These are phyloP conservation scores for Halocaridina rubra DNA, from an alignment of 2,888 invertebrate genomes.

Conservation along the genomic window DNA sequence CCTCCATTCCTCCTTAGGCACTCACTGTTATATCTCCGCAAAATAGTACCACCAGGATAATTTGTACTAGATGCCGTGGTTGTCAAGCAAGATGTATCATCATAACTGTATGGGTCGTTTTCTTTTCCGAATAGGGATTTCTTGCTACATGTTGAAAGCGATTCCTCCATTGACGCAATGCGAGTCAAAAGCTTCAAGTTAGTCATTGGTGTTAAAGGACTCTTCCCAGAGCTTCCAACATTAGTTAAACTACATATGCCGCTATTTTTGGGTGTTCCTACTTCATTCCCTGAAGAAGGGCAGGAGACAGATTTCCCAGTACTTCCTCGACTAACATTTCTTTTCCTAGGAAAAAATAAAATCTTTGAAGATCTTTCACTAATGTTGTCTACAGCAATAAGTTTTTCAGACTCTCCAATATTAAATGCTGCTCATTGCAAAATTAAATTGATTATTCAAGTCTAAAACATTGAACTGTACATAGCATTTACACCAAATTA, in stretches of 20 bases:
- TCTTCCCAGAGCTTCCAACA: constrained; percentile 1
- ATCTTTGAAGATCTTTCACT: no score
- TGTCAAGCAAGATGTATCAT: not conserved
- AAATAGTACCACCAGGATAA: not conserved
- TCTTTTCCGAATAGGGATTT: constrained; percentile 41
- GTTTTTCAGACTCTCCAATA: no score
- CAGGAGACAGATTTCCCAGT: constrained; percentile 3
- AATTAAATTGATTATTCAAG: no score
- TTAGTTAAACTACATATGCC: not conserved
- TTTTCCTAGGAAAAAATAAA: no score
- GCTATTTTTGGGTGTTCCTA: not conserved
- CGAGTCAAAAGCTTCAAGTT: constrained; percentile 77
- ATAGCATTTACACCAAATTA: no score
- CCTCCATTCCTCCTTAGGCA: not conserved
- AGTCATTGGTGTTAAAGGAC: constrained; percentile 75
- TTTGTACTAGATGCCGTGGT: no score
- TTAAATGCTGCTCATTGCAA: no score
- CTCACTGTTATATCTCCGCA: constrained; percentile 30
- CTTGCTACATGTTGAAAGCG: constrained; percentile 25
- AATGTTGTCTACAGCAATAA: no score
- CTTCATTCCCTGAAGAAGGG: not conserved
- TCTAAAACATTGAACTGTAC: no score
- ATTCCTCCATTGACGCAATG: constrained; percentile 72
- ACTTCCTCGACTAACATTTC: not conserved
- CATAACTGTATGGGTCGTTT: not conserved